These are phyloP conservation scores for Megaptera novaeangliae DNA, from an alignment of 2,113 vertebrate species.

Conservation along the genomic window DNA sequence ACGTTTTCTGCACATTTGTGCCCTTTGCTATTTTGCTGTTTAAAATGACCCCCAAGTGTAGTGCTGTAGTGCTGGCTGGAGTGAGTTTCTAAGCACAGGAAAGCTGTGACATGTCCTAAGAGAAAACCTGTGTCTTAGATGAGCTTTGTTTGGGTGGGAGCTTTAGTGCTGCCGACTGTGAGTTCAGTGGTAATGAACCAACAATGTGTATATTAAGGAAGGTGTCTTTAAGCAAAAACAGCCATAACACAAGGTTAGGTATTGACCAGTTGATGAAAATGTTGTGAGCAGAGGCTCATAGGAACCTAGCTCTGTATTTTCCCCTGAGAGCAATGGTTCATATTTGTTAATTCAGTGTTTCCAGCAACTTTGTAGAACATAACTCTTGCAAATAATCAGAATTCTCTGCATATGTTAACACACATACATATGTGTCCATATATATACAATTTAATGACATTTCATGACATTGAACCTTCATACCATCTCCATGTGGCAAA, in stretches of 20 bases:
- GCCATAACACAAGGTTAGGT: not conserved
- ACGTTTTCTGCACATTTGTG: not conserved
- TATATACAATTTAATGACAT: too few relatives aligned
- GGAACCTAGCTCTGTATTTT: not conserved
- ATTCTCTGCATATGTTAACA: not conserved
- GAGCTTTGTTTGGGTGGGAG: rapidly evolving
- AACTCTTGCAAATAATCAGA: not conserved
- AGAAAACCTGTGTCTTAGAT: not conserved
- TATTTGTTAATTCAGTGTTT: not conserved
- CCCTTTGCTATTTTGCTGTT: not conserved
- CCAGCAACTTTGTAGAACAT: not conserved
- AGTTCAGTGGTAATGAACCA: not conserved
- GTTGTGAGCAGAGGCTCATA: not conserved
- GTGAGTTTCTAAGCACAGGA: not conserved
- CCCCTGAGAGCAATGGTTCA: not conserved
- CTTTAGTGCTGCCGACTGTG: not conserved
- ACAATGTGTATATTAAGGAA: not conserved
- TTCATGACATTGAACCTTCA: not conserved
- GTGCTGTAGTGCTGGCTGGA: too few relatives aligned
- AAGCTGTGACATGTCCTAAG: too few relatives aligned
- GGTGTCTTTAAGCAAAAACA: not conserved
- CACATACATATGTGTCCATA: not conserved
- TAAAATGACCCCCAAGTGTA: not conserved
- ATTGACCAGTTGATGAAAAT: not conserved
- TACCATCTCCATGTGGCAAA: too few relatives aligned